These are phyloP conservation scores for Pogona vitticeps DNA, from an alignment of 2,113 vertebrate genomes.

Conservation along the genomic window DNA sequence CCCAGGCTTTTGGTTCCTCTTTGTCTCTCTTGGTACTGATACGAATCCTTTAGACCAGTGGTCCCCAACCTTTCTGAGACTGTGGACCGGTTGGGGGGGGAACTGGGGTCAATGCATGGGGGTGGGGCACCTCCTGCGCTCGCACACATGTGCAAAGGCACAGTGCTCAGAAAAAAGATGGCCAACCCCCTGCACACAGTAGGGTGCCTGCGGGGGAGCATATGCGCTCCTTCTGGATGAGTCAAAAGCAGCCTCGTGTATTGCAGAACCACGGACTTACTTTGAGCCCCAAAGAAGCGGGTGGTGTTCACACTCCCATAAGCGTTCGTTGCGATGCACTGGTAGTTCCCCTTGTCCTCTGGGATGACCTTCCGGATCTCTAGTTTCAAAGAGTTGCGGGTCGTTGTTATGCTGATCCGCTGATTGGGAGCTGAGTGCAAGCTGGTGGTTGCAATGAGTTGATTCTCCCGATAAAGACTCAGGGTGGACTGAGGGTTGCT, in stretches of 20 bases:
- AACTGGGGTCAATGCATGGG: too few species aligned
- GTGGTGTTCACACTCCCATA: conserved; percentile 41
- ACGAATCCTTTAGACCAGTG: too few species aligned
- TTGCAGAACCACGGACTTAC: conserved; percentile 49
- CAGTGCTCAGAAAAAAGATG: too few species aligned
- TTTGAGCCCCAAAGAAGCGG: conserved; percentile 43
- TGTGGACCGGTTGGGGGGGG: too few species aligned
- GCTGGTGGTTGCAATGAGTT: conserved; percentile 54
- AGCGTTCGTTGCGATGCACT: conserved; percentile 63
- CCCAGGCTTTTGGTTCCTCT: too few species aligned
- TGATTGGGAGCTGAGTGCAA: fast-evolving
- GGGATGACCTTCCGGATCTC: conserved; percentile 57
- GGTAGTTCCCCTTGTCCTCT: conserved; percentile 65
- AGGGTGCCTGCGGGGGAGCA: too few species aligned
- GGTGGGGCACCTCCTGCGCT: too few species aligned
- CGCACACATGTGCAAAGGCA: too few species aligned
- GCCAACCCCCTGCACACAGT: too few species aligned
- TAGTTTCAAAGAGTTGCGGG: conserved; percentile 70
- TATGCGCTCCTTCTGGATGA: too few species aligned
- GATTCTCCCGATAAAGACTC: conserved; percentile 19
- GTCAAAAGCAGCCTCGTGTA: neutral
- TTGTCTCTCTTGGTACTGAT: too few species aligned
- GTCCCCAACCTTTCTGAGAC: too few species aligned
- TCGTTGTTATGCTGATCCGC: conserved; percentile 33
- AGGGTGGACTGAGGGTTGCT: conserved; percentile 71